A percentile compares a stretch with the other conserved stretches of the same genome.
These are phyloP conservation scores for Liposcelis brunnea DNA, from an alignment of 2,888 invertebrate species.

Conservation along the genomic window DNA sequence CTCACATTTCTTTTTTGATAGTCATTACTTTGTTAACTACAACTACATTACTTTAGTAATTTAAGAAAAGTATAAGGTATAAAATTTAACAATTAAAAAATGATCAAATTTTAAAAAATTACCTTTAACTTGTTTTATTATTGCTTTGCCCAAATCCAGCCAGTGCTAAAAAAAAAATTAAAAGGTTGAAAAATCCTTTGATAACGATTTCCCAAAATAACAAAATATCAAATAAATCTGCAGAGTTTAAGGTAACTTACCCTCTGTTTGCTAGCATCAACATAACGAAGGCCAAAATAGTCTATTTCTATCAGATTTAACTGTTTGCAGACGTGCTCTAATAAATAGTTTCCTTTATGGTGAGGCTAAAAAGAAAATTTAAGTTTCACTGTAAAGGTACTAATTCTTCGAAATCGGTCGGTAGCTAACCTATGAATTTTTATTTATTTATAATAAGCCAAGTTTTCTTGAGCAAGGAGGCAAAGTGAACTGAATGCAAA, in stretches of 20 bases:
- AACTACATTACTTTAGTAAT: too few species aligned
- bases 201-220: too few species aligned
- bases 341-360: conserved; percentile 73
- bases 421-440: conserved; percentile 2
- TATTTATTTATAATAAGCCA: too few species aligned
- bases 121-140: conserved; percentile 87
- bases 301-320: conserved; percentile 83
- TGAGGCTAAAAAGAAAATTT: conserved; percentile 47
- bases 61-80: too few species aligned
- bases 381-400: too few species aligned
- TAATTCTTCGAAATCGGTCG: conserved; percentile 8
- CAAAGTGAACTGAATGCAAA: too few species aligned
- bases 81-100: too few species aligned
- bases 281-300: conserved; percentile 86
- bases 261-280: conserved; percentile 73
- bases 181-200: conserved; percentile 9
- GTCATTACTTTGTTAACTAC: too few species aligned
- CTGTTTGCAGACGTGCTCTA: conserved; percentile 81
- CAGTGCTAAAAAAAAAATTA: conserved; percentile 57
- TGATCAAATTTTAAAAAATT: conserved; percentile 19
- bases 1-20: too few species aligned
- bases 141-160: conserved; percentile 79
- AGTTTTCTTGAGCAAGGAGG: too few species aligned
- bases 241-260: conserved; percentile 35
- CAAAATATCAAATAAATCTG: too few species aligned